Conservation (phyloP, 2,113 vertebrate genomes). For the Ifrita kowaldi region DNA sequence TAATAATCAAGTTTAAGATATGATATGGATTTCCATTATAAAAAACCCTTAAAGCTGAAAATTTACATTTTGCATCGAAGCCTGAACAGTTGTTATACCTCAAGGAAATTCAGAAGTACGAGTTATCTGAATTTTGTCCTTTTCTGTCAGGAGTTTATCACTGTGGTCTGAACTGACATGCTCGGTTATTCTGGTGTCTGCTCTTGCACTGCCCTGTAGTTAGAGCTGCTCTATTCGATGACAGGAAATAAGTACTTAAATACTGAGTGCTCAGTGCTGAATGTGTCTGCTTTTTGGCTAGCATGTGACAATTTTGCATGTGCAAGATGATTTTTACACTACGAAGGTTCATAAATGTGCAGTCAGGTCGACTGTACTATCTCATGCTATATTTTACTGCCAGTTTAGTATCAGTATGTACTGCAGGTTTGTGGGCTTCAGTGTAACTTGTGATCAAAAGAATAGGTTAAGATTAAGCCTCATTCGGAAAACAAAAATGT, state of each 20-base stretch:
- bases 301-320: neutral
- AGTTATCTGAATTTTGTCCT: neutral
- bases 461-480: neutral
- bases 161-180: neutral
- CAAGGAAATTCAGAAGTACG: neutral
- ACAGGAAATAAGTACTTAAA: conserved; percentile 8
- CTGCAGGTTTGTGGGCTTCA: neutral
- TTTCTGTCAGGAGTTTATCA: conserved; percentile 6
- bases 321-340: neutral
- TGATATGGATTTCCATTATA: neutral
- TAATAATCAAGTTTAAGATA: neutral
- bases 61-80: neutral
- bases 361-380: neutral
- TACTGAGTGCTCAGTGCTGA: neutral
- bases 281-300: neutral
- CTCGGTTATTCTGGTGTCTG: neutral
- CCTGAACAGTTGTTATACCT: neutral
- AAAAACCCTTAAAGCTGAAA: neutral
- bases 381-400: neutral
- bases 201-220: neutral
- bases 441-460: neutral
- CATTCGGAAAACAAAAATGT: neutral
- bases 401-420: neutral
- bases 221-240: neutral
- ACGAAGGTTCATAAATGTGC: neutral